These are phyloP conservation scores for Microplitis mediator DNA, from an alignment of 1,140 invertebrate genomes.

Conservation along the genomic window DNA sequence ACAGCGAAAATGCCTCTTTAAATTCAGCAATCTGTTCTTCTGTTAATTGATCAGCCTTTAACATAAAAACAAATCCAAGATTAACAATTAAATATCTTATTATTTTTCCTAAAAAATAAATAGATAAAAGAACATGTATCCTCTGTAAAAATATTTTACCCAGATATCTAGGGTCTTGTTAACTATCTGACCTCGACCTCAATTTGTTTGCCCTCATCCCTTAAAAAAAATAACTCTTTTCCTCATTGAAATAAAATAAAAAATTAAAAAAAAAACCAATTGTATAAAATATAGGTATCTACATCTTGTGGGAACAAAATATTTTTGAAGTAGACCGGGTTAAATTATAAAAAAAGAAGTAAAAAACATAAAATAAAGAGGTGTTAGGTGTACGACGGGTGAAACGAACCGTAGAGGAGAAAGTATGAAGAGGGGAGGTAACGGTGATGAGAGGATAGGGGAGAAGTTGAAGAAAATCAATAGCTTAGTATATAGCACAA, in stretches of 20 bases:
- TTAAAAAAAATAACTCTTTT: too few relatives aligned
- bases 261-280: neutral
- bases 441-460: constrained; percentile 31
- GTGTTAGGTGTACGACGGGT: neutral
- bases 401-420: constrained; percentile 1
- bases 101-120: constrained; percentile 2
- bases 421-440: constrained; percentile 34
- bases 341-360: neutral
- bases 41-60: constrained; percentile 93
- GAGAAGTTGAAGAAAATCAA: constrained; percentile 43
- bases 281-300: neutral
- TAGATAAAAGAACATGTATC: neutral
- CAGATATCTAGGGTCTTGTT: neutral
- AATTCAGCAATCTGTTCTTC: constrained; percentile 99
- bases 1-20: constrained; percentile 99
- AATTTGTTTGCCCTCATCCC: neutral
- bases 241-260: neutral
- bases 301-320: constrained; percentile 6
- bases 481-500: constrained; percentile 44
- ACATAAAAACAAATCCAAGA: constrained; percentile 14
- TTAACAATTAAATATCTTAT: neutral
- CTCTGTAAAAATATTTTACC: neutral
- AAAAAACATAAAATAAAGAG: neutral
- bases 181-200: neutral
- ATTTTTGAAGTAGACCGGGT: constrained; percentile 1